Percentiles rank a stretch among this genome's conserved stretches.
Evolutionary conservation across 2,113 vertebrate species (phyloP).

Genomic region (Falcunculus frontatus): DNA sequence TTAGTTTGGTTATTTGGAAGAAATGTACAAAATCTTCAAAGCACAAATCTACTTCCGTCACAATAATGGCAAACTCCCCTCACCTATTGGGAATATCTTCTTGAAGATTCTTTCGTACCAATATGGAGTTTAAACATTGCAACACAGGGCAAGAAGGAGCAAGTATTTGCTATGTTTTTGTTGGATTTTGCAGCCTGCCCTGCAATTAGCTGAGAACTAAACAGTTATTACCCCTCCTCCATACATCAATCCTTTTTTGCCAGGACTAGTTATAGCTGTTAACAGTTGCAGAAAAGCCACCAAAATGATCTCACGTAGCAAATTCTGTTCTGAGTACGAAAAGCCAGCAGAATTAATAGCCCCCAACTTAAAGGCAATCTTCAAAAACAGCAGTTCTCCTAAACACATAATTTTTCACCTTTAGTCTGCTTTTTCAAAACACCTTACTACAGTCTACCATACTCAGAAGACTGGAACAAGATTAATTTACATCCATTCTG

Average conservation of each 20-base stretch:
- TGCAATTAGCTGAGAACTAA: neutral
- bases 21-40: neutral
- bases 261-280: neutral
- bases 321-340: neutral
- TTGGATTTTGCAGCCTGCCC: neutral
- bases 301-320: neutral
- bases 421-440: neutral
- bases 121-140: neutral
- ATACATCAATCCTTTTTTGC: neutral
- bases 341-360: neutral
- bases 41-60: neutral
- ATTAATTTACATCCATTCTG: neutral
- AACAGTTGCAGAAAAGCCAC: neutral
- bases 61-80: fast-evolving
- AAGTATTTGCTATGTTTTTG: neutral
- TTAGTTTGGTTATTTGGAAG: neutral
- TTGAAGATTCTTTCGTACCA: neutral
- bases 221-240: neutral
- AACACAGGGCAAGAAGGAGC: neutral
- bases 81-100: neutral
- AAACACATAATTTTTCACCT: neutral
- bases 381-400: neutral
- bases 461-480: neutral
- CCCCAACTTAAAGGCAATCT: neutral
- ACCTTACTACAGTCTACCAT: neutral